These are phyloP conservation scores for Caenorhabditis imperialis DNA, from an alignment of 2,888 invertebrate species.

Conservation along the genomic window DNA sequence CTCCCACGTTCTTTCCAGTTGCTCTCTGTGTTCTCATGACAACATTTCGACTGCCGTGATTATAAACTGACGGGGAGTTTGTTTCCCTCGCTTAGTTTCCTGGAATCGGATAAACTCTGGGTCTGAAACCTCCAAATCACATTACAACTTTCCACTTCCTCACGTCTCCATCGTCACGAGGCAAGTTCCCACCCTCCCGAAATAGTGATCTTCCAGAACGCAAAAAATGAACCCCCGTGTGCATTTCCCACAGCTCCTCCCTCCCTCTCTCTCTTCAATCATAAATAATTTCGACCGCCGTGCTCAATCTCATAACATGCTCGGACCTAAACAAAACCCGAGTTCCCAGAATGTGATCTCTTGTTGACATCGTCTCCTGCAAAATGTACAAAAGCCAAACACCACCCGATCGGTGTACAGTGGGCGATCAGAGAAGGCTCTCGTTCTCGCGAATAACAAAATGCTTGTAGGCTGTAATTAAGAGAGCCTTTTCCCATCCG, in stretches of 20 bases:
- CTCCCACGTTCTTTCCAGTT: not conserved
- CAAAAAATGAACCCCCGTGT: too few species aligned
- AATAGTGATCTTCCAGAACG: too few species aligned
- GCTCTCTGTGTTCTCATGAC: constrained; percentile 7
- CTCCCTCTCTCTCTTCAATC: constrained; percentile 12
- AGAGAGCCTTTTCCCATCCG: constrained; percentile 15
- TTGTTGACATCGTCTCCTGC: constrained; percentile 2
- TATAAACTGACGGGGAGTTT: too few species aligned
- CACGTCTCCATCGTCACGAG: not conserved
- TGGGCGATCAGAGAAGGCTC: constrained; percentile 17
- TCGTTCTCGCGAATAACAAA: too few species aligned
- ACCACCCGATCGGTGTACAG: not conserved
- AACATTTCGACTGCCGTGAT: too few species aligned
- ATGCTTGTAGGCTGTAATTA: constrained; percentile 39
- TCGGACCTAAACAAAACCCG: constrained; percentile 14
- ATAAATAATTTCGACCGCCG: constrained; percentile 42
- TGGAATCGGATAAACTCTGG: not conserved
- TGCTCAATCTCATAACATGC: constrained; percentile 16
- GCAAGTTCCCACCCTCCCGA: too few species aligned
- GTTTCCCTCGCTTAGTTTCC: too few species aligned
- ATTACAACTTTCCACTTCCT: constrained; percentile 6
- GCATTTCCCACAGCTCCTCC: not conserved
- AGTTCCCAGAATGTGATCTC: too few species aligned
- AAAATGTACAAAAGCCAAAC: constrained; percentile 25
- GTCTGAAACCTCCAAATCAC: too few species aligned